Conservation (phyloP, 2,888 invertebrate species). For the Andrena praecox region DNA sequence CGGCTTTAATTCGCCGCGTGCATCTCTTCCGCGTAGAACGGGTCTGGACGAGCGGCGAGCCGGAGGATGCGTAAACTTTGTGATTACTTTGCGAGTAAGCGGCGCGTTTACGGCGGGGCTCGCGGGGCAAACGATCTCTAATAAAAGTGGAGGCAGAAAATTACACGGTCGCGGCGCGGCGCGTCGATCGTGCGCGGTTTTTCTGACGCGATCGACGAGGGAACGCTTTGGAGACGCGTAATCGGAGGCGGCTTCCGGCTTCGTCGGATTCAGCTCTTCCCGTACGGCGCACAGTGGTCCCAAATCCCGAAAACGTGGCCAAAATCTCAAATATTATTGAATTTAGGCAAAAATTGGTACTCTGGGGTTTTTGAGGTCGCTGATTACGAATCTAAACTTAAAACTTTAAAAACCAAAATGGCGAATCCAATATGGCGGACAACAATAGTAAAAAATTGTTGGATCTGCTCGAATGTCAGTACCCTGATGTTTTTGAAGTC, state of each 20-base stretch:
- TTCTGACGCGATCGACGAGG: neutral
- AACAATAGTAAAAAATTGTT: no score
- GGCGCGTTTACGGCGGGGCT: slow-evolving; percentile 21
- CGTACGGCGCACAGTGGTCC: no score
- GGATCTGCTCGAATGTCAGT: no score
- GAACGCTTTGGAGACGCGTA: slow-evolving; percentile 17
- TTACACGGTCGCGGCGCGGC: slow-evolving; percentile 6
- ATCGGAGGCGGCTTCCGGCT: slow-evolving; percentile 28
- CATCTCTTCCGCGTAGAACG: slow-evolving; percentile 2
- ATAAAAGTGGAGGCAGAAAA: slow-evolving; percentile 11
- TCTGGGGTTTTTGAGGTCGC: no score
- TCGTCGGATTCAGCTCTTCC: slow-evolving; percentile 8
- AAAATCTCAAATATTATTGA: no score
- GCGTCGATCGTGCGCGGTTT: slow-evolving; percentile 20
- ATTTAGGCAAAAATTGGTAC: no score
- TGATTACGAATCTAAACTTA: no score
- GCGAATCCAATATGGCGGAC: no score
- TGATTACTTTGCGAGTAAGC: slow-evolving; percentile 35
- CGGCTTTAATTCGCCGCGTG: neutral
- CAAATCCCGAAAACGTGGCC: no score
- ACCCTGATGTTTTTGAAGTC: no score
- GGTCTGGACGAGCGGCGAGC: neutral
- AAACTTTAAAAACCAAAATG: no score
- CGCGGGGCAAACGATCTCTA: slow-evolving; percentile 9
- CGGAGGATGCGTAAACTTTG: slow-evolving; percentile 19